These are phyloP conservation scores for Mythimna vitellina DNA, from an alignment of 2,888 invertebrate species.

Conservation along the genomic window DNA sequence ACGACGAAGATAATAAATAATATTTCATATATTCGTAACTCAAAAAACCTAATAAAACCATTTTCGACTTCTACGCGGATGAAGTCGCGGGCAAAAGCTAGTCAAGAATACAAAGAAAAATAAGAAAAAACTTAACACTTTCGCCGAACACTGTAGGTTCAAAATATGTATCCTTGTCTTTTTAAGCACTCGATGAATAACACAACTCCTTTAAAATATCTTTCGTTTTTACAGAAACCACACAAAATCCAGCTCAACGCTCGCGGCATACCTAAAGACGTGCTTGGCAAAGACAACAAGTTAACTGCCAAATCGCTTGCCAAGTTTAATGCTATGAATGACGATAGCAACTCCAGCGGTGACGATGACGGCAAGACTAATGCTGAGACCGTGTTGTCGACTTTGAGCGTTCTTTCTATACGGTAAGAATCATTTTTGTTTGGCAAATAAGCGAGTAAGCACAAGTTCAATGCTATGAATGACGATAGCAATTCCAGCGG, in stretches of 20 bases:
- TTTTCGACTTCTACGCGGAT: too few relatives aligned
- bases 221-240: slow-evolving; percentile 74
- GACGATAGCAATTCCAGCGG: too few relatives aligned
- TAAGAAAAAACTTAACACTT: too few relatives aligned
- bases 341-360: slow-evolving; percentile 56
- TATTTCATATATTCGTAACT: too few relatives aligned
- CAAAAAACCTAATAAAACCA: too few relatives aligned
- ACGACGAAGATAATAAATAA: too few relatives aligned
- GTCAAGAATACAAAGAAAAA: too few relatives aligned
- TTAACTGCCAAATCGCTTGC: slow-evolving; percentile 93
- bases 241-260: slow-evolving; percentile 93
- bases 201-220: background rate
- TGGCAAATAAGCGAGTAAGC: slow-evolving; percentile 64
- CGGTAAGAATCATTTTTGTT: slow-evolving; percentile 69
- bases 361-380: slow-evolving; percentile 90
- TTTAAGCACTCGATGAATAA: too few relatives aligned
- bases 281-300: slow-evolving; percentile 91
- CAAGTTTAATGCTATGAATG: slow-evolving; percentile 89
- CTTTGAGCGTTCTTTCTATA: slow-evolving; percentile 92
- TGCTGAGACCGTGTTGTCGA: slow-evolving; percentile 92
- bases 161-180: too few relatives aligned
- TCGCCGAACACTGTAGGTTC: too few relatives aligned
- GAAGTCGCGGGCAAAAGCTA: too few relatives aligned
- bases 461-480: slow-evolving; percentile 64
- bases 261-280: slow-evolving; percentile 93